Base-by-base conservation (phyloP, 2,113 vertebrate species). In the Grallaria varia region DNA sequence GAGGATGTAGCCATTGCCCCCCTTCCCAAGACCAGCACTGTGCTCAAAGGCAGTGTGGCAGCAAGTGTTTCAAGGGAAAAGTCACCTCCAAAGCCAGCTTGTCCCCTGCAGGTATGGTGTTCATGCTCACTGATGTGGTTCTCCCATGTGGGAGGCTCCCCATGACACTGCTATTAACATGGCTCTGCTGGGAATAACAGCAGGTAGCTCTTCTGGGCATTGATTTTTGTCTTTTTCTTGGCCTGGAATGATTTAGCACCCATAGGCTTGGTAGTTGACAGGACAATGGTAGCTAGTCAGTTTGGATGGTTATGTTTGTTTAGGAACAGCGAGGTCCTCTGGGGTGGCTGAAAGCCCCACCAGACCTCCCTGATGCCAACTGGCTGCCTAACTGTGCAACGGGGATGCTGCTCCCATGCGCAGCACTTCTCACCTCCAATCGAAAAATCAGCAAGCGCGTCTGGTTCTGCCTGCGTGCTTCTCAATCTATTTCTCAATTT, bases 1-100 rank as follows among this genome's bases (percentile, higher is more conserved):
- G 37, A 37, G 6, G 12, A 14, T 9, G 16, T 1, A 4, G 47
- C 25, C 1, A 1, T 58, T 0, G 0, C 7, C 12, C 3, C 18
- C 24, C 42, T 71, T 24, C 42, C 23, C 28, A 42, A 25, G 58
- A 49, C 17, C 52, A 4, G 2, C 8, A 10, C 69, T 53, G 52
- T 1, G 5, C 18, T 75, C 44, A 42, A 69, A 67, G 56, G 50
- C 6, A 7, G 33, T 28, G 33, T 42, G 44, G n/a, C 55, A 84
- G 64, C 55, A 56, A 35, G 8, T 4, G 8, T 59, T 69, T 81
- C 45, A 28, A 53, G 20, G 42, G 37, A 35, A 44, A 66, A 47
- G n/a, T 8, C 24, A 55, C 16, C 14, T 69, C 60, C 64, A 62
- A 64, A 74, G 60, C 31, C 50, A 78, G 30, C n/a, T 52, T 58